These are phyloP conservation scores for Temnothorax rugatulus DNA, from an alignment of 2,888 invertebrate genomes.

Conservation along the genomic window DNA sequence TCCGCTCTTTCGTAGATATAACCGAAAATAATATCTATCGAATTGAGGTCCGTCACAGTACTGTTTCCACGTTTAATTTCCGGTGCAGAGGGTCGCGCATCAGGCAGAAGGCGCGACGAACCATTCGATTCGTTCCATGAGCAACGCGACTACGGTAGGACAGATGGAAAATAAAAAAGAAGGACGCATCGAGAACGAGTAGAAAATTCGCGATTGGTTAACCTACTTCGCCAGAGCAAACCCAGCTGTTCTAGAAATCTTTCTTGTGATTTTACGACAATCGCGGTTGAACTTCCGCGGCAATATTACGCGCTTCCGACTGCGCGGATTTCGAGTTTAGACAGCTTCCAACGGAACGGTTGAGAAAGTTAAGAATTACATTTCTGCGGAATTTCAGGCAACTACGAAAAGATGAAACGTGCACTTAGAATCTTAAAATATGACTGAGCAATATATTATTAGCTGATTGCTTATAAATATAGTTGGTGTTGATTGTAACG, in stretches of 20 bases:
- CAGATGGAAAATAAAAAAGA: slow-evolving; percentile 27
- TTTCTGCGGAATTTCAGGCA: not conserved
- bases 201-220: slow-evolving; percentile 55
- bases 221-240: slow-evolving; percentile 37
- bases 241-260: slow-evolving; percentile 26
- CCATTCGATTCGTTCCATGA: slow-evolving; percentile 7
- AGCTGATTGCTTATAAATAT: not conserved
- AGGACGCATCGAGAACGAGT: slow-evolving; percentile 29
- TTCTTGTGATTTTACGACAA: slow-evolving; percentile 45
- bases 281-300: slow-evolving; percentile 35
- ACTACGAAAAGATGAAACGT: not conserved
- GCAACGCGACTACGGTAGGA: slow-evolving; percentile 1
- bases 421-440: not conserved
- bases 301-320: slow-evolving; percentile 42
- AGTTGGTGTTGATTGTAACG: not conserved
- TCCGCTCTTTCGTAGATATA: not conserved
- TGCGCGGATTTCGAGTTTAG: slow-evolving; percentile 33
- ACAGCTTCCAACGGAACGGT: slow-evolving; percentile 16
- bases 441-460: not conserved
- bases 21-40: slow-evolving; percentile 32
- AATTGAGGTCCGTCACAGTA: slow-evolving; percentile 3
- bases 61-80: slow-evolving; percentile 53
- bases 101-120: slow-evolving; percentile 8
- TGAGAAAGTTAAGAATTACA: slow-evolving; percentile 36
- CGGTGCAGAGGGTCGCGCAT: slow-evolving; percentile 19